Base-by-base conservation (phyloP, 2,113 vertebrate species). In the Silurus glanis region DNA sequence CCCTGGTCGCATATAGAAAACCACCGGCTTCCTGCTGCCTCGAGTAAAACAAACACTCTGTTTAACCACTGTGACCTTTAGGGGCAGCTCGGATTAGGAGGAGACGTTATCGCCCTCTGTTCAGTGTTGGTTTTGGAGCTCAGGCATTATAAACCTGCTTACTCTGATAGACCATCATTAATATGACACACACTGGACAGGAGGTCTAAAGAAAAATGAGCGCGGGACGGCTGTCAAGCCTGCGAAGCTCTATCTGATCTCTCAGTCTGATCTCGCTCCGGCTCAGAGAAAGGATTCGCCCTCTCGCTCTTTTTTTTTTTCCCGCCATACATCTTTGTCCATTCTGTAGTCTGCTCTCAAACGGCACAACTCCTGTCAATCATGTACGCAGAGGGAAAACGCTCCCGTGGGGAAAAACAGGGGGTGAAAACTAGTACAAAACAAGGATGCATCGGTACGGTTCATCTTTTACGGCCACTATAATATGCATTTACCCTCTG, bases 91-190 rank as follows among this genome's bases (percentile, higher is more conserved):
- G 80, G 72, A 88, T 78, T 79, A 23, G 49, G 62, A 72, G 55
- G 25, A 82, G 87, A 78, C 80, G 53, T 89, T 90, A 90, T 89
- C 89, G 80, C 37, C 19, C 6, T 62, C 75, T 82, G 78, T 61
- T 89, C 80, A 83, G 80, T 90, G 84, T 88, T 88, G 87, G 47
- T 87, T 90, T 82, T 90, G 67, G 14, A 59, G 86, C 87, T 89
- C 86, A 89, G 87, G 86, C 81, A 58, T 58, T 1, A 28, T 83
- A 88, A 88, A 82, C 80, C 69, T 21, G 12, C 37, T 37, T 82
- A 59, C 59, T 69, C 76, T 51, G 87, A 66, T 66, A 82, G 28
- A 25, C 62, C 55, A 23, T 89, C 85, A 87, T 83, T 89, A 83
- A 87, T 87, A 84, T 82, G 67, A 84, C 55, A 84, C 47, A 51